phyloP scores from a whole-genome alignment of 1,140 invertebrate species.

The Heterodera carotae region DNA sequence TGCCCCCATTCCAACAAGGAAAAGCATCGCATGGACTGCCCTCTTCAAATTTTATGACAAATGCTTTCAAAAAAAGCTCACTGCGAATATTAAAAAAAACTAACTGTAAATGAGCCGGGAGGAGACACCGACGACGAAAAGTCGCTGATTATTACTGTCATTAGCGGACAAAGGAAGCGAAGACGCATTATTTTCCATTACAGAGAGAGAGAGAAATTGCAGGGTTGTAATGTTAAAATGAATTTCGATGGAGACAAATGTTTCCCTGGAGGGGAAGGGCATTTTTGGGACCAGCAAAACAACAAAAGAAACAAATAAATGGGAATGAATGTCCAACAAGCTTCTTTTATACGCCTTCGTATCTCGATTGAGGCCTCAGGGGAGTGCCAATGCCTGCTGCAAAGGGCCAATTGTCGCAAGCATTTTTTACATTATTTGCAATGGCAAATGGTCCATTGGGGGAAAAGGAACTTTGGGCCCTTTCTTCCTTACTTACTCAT shows the following conservation, averaged over 20 bases:
- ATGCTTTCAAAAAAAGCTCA: not conserved
- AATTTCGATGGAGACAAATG: not conserved
- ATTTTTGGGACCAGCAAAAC: not conserved
- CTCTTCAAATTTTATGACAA: not conserved
- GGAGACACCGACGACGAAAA: constrained; percentile 7
- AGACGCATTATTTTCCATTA: not conserved
- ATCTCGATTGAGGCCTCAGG: not conserved
- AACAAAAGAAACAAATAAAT: not conserved
- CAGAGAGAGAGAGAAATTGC: not conserved
- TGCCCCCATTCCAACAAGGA: constrained; percentile 31
- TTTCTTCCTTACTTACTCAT: too few relatives aligned
- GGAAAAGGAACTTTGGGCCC: not conserved
- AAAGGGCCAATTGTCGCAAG: not conserved
- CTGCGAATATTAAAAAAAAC: not conserved
- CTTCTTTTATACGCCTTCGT: not conserved
- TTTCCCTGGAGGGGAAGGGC: not conserved
- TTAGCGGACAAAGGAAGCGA: not conserved
- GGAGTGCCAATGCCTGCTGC: not conserved
- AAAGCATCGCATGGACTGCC: constrained; percentile 34
- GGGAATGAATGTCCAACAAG: not conserved
- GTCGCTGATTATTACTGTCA: not conserved
- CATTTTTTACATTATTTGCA: not conserved
- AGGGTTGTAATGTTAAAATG: not conserved
- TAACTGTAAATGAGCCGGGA: constrained; percentile 16
- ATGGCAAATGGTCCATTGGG: not conserved